These are phyloP conservation scores for Solenodon paradoxus DNA, from an alignment of 2,113 vertebrate species.

Conservation along the genomic window DNA sequence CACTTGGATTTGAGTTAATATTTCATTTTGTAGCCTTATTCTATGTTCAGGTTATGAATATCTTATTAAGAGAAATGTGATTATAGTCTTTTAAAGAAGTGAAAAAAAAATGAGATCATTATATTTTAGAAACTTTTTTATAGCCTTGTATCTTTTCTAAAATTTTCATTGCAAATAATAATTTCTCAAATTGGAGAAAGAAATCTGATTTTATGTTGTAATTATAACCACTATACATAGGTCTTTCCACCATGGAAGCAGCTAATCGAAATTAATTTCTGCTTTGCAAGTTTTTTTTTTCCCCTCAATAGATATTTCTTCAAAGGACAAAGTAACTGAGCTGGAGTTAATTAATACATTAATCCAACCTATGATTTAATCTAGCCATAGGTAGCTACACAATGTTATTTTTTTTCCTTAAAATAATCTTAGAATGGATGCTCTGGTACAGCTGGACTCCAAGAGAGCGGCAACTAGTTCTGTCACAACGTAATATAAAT, in stretches of 20 bases:
- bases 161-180: constrained; percentile 4
- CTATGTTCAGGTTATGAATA: neutral
- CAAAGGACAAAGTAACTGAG: constrained; percentile 1
- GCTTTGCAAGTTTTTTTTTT: constrained; percentile 38
- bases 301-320: neutral
- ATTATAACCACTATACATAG: neutral
- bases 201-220: constrained; percentile 43
- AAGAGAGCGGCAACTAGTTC: neutral
- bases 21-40: neutral
- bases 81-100: constrained; percentile 11
- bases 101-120: neutral
- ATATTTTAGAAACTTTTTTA: constrained; percentile 18
- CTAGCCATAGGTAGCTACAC: neutral
- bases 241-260: neutral
- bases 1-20: neutral
- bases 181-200: constrained; percentile 28
- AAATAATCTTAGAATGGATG: neutral
- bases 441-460: neutral
- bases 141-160: constrained; percentile 9
- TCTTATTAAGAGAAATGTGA: neutral
- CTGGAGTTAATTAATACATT: constrained; percentile 37
- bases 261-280: constrained; percentile 56
- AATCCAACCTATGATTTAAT: constrained; percentile 17
- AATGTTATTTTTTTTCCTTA: constrained; percentile 5
- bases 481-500: neutral